phyloP scores from a whole-genome alignment of 2,113 vertebrate genomes.

The Amazona guildingii region DNA sequence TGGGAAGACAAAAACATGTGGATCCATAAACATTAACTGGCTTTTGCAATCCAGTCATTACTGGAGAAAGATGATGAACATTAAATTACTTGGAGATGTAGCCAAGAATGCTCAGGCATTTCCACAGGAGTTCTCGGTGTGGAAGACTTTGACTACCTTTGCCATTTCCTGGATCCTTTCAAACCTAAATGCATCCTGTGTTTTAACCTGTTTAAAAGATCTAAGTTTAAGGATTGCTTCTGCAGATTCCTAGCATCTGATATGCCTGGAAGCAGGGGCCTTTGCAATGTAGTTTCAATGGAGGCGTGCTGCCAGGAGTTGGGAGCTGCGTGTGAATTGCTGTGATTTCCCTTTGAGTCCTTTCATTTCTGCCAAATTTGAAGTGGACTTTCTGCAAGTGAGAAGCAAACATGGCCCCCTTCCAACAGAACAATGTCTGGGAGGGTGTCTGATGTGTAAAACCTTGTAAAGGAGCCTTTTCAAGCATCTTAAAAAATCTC shows the following conservation, averaged over 20 bases:
- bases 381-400: slow-evolving; percentile 39
- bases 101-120: neutral
- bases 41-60: slow-evolving; percentile 16
- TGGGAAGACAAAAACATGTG: slow-evolving; percentile 7
- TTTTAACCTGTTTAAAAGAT: neutral
- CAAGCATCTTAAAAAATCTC: neutral
- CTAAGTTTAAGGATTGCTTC: neutral
- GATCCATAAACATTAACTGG: neutral
- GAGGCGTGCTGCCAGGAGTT: slow-evolving; percentile 21
- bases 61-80: neutral
- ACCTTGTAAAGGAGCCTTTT: neutral
- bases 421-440: slow-evolving; percentile 15
- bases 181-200: neutral
- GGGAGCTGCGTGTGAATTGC: slow-evolving; percentile 27
- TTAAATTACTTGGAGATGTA: neutral
- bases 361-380: slow-evolving; percentile 10
- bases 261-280: neutral
- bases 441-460: neutral
- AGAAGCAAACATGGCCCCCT: slow-evolving; percentile 28
- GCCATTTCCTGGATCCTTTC: neutral
- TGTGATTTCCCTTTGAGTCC: neutral
- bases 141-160: neutral
- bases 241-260: neutral
- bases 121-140: neutral
- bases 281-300: neutral